Conservation (phyloP, 2,888 invertebrate species). For the Minunthozetes semirufus region DNA sequence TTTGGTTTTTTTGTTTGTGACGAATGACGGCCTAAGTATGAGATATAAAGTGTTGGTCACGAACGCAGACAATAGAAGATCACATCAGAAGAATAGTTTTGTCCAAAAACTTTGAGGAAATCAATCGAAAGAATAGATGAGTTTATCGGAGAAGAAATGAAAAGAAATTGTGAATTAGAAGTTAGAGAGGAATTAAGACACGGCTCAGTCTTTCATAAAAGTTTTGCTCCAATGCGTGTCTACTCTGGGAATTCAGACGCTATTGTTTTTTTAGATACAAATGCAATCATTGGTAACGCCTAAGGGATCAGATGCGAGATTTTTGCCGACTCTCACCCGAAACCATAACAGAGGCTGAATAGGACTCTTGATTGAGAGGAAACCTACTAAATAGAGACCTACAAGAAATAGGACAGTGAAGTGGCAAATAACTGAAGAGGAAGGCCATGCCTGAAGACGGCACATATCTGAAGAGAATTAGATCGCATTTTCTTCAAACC, state of each 20-base stretch:
- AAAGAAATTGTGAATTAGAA: not conserved
- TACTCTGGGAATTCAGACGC: not conserved
- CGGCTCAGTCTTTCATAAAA: not conserved
- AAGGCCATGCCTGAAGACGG: not conserved
- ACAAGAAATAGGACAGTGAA: not conserved
- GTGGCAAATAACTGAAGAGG: not conserved
- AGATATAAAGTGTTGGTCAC: constrained; percentile 3
- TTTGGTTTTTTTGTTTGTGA: not conserved
- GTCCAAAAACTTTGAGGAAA: constrained; percentile 5
- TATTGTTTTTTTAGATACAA: constrained; percentile 19
- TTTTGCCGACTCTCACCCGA: not conserved
- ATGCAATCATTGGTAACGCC: constrained; percentile 19
- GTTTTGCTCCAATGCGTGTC: constrained; percentile 5
- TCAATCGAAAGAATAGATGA: constrained; percentile 12
- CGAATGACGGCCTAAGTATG: not conserved
- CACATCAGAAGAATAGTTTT: not conserved
- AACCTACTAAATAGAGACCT: not conserved
- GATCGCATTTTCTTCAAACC: not conserved
- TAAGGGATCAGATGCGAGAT: constrained; percentile 14
- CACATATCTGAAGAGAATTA: not conserved
- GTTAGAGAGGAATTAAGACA: not conserved
- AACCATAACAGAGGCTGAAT: constrained; percentile 1
- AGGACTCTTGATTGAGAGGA: not conserved
- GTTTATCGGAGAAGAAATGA: constrained; percentile 13
- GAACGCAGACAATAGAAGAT: not conserved